Evolutionary conservation across 2,113 vertebrate species (phyloP), one percentile per base, ranked within the genome.

Genomic region (Mormyrus iriodes): DNA sequence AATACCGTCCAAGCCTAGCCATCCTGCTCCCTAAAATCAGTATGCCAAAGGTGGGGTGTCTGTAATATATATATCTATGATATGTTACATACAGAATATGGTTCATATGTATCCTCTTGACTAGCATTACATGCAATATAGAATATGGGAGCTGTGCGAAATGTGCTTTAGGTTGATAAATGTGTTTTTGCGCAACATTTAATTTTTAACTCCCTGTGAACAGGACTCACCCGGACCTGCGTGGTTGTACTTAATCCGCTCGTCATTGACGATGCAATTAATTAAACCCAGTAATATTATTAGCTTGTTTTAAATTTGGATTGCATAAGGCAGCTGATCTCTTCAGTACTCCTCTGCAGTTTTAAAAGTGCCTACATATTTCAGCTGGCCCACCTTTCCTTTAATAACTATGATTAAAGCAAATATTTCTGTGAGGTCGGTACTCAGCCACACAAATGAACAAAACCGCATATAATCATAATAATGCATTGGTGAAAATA

Each of bases 391-490:
- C 31, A 53, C 82, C 44, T 48, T 84, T 86, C 27, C 27, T 53
- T 48, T 48, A 86, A 86, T 31, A 55, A 53, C 85, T 86, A 53
- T 52, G 27, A 86, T 53, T 86, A 86, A 53, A 53, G 27, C 49
- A 86, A 86, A 52, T 53, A 86, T 53, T 86, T 86, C 49, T 31
- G n/a, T 86, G 85, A 12, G 85, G n/a, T 53, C 49, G n/a, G 48
- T 86, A 86, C 46, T 35, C 51, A 53, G 35, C 27, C 24, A 86
- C 17, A 27, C 48, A 86, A 86, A 51, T 48, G n/a, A 86, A 86
- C 46, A 51, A 86, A 53, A 35, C 48, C 7, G 48, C 85, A 53
- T 19, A 86, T 86, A 53, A 86, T 53, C 27, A 53, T 85, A 86
- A 27, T 21, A 86, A 53, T 52, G 12, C n/a, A 5, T 52, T 53